Percentiles rank a stretch among this genome's conserved stretches.
These are phyloP conservation scores for Pangasius krempfi DNA, from an alignment of 2,797 vertebrate species.

Conservation along the genomic window DNA sequence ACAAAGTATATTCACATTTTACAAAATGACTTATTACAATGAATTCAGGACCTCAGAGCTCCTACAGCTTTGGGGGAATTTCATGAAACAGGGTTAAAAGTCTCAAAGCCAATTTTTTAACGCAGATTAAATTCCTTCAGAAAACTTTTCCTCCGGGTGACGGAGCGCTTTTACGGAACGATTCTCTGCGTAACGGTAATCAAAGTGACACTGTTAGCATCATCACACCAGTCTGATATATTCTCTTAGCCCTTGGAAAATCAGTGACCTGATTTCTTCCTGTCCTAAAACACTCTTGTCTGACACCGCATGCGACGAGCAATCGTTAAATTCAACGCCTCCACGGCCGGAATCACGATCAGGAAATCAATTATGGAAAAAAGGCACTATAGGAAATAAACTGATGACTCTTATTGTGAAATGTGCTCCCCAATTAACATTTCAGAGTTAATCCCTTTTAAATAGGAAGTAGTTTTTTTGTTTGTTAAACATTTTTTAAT, in stretches of 20 bases:
- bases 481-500: too few species aligned
- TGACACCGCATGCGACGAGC: background rate
- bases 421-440: constrained; percentile 12
- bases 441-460: background rate
- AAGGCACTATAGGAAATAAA: constrained; percentile 46
- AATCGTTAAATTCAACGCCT: background rate
- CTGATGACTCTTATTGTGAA: background rate
- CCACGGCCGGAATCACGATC: background rate
- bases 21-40: constrained; percentile 23
- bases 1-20: constrained; percentile 17
- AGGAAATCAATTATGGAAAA: background rate
- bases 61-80: background rate
- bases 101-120: background rate
- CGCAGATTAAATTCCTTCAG: background rate
- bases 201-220: background rate
- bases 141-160: background rate
- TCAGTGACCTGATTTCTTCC: background rate
- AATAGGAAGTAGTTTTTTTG: background rate
- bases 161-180: background rate
- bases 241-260: constrained; percentile 18
- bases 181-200: background rate
- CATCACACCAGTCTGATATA: background rate
- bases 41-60: background rate
- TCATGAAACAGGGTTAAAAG: background rate
- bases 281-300: background rate